A percentile compares a stretch with the other conserved stretches of the same genome.
phyloP scores from a whole-genome alignment of 2,888 invertebrate genomes.

The Pachymerium ferrugineum region DNA sequence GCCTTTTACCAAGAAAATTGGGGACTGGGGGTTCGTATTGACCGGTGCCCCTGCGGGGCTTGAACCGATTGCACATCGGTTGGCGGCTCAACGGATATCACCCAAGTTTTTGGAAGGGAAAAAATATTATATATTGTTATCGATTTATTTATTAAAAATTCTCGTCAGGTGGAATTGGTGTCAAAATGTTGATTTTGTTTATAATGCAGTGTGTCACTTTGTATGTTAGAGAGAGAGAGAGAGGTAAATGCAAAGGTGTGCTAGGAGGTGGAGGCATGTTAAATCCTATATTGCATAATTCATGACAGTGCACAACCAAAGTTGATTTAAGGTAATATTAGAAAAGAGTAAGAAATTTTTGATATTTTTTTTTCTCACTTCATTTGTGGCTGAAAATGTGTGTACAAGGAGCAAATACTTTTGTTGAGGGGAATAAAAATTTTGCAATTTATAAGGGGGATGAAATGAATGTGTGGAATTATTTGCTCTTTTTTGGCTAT shows the following conservation, averaged over 20 bases:
- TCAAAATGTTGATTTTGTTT: constrained; percentile 8
- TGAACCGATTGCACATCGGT: constrained; percentile 9
- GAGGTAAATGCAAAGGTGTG: not conserved
- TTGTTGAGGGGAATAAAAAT: not conserved
- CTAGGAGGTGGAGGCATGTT: not conserved
- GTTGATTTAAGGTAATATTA: not conserved
- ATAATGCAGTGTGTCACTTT: not conserved
- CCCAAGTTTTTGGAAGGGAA: too few relatives aligned
- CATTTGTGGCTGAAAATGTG: constrained; percentile 12
- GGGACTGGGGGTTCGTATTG: constrained; percentile 2
- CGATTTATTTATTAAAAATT: not conserved
- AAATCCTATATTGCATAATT: not conserved
- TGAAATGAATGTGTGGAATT: constrained; percentile 21
- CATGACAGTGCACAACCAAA: not conserved
- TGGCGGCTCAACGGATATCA: not conserved
- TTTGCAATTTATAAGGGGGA: constrained; percentile 11
- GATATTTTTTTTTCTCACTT: not conserved
- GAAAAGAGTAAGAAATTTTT: not conserved
- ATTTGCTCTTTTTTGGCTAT: not conserved
- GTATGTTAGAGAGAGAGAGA: too few relatives aligned
- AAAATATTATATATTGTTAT: not conserved
- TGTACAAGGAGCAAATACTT: not conserved
- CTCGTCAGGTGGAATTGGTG: not conserved
- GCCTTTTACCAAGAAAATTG: constrained; percentile 11
- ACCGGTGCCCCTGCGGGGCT: constrained; percentile 6